Evolutionary conservation across 1,140 invertebrate genomes (phyloP), one percentile per base, ranked within the genome.

Genomic region (Laupala kohalensis): DNA sequence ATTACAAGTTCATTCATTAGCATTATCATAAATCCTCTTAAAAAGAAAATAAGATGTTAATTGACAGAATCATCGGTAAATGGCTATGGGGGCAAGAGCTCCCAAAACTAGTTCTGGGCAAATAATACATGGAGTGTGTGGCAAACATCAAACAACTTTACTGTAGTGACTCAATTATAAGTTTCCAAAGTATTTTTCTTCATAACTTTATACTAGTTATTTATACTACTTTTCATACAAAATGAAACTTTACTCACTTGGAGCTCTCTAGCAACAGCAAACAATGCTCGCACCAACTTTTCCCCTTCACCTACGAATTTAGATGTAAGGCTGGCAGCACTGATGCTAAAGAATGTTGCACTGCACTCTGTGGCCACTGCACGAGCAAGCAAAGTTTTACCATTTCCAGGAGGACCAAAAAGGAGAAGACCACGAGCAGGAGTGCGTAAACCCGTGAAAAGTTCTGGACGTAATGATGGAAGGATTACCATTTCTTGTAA

Each of bases 241-340:
- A n/a, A n/a, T n/a, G n/a, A n/a, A n/a, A n/a, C n/a, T n/a, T 53
- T 4, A 23, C 63, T 73, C 77, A 87, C 85, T 82, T 95, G 94
- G 64, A 96, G 81, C 80, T 96, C 92, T 65, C 95, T 84, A 0
- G 97, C 96, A 53, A 98, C 93, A 62, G 92, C 90, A 83, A 99
- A 99, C 23, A 99, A 82, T 0, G 96, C 95, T 73, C 95, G 83
- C 19, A 99, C 96, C 80, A 99, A 87, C 83, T 99, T 99, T 81
- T 99, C 97, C 4, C 96, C 95, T 80, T 99, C 97, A 6, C 97
- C 97, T 3, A 98, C 94, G 82, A 95, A 94, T 76, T 99, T 99
- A 69, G 95, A 98, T n/a, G 95, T 98, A n/a, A 99, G 82, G 72
- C 93, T 95, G 12, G 96, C 96, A 13, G 96, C 96, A 75, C 94